Conservation (phyloP, 2,113 vertebrate species). For the Lucifuga dentata region DNA sequence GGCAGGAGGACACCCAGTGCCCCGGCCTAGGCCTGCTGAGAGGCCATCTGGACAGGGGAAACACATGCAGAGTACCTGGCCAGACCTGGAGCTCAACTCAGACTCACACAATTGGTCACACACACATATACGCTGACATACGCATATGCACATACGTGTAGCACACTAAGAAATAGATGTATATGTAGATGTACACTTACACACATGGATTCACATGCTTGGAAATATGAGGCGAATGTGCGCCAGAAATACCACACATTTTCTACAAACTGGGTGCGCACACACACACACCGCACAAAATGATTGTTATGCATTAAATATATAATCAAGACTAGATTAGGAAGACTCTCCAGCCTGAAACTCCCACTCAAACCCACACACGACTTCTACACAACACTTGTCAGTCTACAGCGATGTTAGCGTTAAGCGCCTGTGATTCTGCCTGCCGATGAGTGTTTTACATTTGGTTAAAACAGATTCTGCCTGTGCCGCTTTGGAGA, state of each 20-base stretch:
- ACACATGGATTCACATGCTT: background rate
- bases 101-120: conserved; percentile 58
- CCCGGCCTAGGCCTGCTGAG: conserved; percentile 72
- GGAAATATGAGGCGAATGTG: background rate
- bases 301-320: conserved; percentile 62
- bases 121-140: conserved; percentile 32
- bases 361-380: conserved; percentile 76
- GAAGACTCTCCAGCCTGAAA: conserved; percentile 65
- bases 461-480: conserved; percentile 80
- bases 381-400: conserved; percentile 61
- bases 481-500: conserved; percentile 75
- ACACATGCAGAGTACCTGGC: conserved; percentile 81
- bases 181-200: background rate
- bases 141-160: conserved; percentile 31
- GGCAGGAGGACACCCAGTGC: conserved; percentile 79
- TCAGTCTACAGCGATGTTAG: conserved; percentile 63
- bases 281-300: conserved; percentile 20
- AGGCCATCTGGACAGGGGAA: conserved; percentile 82
- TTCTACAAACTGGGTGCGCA: background rate
- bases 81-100: conserved; percentile 73
- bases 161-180: conserved; percentile 27
- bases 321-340: conserved; percentile 65
- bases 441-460: conserved; percentile 76
- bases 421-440: conserved; percentile 71
- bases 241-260: conserved; percentile 5